These are phyloP conservation scores for Melieria omissa DNA, from an alignment of 2,888 invertebrate genomes.

Conservation along the genomic window DNA sequence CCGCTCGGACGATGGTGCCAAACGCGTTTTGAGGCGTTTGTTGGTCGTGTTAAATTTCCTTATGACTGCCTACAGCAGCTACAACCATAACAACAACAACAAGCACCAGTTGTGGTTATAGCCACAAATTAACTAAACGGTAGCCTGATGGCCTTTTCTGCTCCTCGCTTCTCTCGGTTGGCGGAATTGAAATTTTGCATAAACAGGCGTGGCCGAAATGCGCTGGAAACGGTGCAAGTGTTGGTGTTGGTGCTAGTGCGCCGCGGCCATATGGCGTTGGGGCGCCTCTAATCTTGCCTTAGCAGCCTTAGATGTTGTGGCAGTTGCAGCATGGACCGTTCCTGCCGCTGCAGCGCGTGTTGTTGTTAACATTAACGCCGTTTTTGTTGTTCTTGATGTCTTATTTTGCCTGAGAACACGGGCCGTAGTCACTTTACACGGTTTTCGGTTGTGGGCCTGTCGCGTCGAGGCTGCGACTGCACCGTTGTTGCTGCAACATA, in stretches of 20 bases:
- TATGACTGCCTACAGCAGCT: no score
- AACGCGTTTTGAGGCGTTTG: no score
- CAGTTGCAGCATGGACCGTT: neutral
- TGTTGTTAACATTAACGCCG: no score
- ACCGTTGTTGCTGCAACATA: conserved; percentile 28
- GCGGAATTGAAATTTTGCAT: neutral
- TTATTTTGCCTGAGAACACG: no score
- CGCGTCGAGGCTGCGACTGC: neutral
- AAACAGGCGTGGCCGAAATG: neutral
- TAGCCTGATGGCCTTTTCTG: neutral
- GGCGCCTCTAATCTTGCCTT: neutral
- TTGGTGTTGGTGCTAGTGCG: neutral
- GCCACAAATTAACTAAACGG: neutral
- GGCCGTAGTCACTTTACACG: no score
- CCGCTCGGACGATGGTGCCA: no score
- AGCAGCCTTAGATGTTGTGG: neutral
- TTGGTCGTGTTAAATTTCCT: no score
- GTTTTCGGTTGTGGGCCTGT: neutral
- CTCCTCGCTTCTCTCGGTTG: no score
- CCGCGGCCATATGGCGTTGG: no score
- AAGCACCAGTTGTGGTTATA: no score
- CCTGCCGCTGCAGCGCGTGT: neutral
- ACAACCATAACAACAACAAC: no score
- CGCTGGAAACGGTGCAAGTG: neutral
- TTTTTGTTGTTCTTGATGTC: no score